Percentiles rank a stretch among this genome's conserved stretches.
Evolutionary conservation across 23 tunicate species (phyloP).

Genomic region (Ascidia mentula): DNA sequence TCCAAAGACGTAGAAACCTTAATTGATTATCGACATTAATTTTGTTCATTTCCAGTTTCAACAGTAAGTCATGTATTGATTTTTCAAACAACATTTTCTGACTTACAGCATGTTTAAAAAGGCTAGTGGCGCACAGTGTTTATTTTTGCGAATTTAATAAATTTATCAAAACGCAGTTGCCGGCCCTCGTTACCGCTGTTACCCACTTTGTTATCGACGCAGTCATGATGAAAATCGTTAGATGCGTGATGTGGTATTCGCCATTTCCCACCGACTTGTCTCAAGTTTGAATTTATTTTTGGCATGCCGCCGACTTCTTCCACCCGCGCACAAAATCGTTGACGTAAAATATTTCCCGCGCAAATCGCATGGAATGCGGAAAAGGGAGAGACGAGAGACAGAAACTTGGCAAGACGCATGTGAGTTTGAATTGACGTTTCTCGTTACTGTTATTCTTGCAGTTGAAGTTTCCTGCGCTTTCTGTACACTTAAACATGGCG

Average conservation of each 20-base stretch:
- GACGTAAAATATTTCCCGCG: constrained; percentile 5
- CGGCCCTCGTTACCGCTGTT: neutral
- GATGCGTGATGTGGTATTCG: neutral
- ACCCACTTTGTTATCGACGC: neutral
- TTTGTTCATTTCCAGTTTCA: neutral
- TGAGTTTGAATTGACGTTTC: neutral
- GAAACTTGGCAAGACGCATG: neutral
- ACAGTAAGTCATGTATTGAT: neutral
- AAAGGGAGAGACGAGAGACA: constrained; percentile 9
- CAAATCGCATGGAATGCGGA: neutral
- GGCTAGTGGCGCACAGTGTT: neutral
- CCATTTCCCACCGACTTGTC: neutral
- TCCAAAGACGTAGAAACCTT: neutral
- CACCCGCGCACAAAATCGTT: constrained; percentile 9
- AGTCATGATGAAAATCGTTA: neutral
- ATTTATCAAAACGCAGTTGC: neutral
- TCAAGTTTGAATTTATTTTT: neutral
- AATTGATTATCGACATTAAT: neutral
- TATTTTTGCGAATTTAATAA: neutral
- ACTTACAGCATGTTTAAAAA: neutral
- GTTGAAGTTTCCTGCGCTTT: neutral
- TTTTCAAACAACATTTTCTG: neutral
- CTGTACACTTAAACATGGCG: neutral
- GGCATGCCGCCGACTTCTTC: neutral
- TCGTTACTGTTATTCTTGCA: neutral